Conservation (phyloP, 2,113 vertebrate species). For the Tupaia chinensis region DNA sequence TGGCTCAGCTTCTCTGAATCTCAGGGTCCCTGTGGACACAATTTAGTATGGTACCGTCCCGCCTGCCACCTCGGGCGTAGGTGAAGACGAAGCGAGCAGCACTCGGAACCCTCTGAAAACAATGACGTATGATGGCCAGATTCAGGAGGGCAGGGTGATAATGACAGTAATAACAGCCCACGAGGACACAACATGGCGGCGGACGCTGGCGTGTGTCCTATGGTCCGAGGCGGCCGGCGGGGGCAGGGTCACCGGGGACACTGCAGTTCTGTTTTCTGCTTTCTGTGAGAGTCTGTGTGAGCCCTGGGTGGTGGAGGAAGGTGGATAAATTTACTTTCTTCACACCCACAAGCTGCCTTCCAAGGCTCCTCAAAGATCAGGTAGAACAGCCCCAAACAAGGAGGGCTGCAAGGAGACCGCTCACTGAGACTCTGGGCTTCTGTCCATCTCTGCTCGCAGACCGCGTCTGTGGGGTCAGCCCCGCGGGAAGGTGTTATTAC, state of each 20-base stretch:
- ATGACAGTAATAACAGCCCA: background rate
- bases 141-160: background rate
- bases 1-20: background rate
- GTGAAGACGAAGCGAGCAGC: background rate
- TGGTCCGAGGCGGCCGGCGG: background rate
- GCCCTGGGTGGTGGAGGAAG: background rate
- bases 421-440: background rate
- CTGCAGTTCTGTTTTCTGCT: background rate
- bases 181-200: background rate
- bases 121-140: background rate
- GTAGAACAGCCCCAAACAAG: background rate
- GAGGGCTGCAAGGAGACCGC: background rate
- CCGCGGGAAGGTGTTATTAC: background rate
- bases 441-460: background rate
- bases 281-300: conserved; percentile 4
- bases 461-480: background rate
- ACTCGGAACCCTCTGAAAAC: background rate
- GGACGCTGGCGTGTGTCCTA: fast-evolving
- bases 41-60: too few species aligned
- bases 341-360: background rate
- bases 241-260: background rate
- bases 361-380: background rate
- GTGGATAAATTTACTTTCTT: background rate
- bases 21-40: background rate
- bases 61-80: background rate